Evolutionary conservation across 2,888 invertebrate genomes (phyloP).

Genomic region (Mantis religiosa): DNA sequence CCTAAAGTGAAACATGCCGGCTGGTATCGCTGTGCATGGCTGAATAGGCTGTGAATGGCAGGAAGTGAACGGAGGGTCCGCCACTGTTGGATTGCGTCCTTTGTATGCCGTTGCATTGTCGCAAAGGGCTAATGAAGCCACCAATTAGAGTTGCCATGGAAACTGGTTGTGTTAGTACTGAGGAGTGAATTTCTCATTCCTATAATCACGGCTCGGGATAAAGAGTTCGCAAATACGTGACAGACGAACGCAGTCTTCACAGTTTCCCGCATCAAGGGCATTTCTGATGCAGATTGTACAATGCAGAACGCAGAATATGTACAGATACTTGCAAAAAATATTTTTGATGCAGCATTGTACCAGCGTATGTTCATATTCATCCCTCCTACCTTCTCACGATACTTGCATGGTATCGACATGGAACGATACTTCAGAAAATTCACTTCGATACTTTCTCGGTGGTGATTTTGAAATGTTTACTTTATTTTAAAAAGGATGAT

Average conservation of each 20-base stretch:
- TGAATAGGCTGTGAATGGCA: neutral
- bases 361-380: too few species aligned
- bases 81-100: neutral
- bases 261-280: neutral
- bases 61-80: neutral
- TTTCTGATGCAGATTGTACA: neutral
- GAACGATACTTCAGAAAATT: too few species aligned
- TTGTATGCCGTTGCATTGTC: neutral
- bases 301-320: too few species aligned
- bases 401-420: too few species aligned
- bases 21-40: neutral
- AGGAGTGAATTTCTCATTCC: neutral
- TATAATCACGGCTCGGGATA: neutral
- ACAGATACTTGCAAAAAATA: too few species aligned
- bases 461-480: too few species aligned
- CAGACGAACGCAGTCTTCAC: neutral
- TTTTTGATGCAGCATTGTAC: too few species aligned
- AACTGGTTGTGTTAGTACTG: neutral
- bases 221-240: neutral
- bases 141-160: neutral
- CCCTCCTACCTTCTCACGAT: too few species aligned
- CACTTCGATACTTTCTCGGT: too few species aligned
- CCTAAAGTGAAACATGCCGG: neutral
- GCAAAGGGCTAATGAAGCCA: neutral
- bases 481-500: too few species aligned